These are phyloP conservation scores for Nephrotoma appendiculata DNA, from an alignment of 2,888 invertebrate species.

Conservation along the genomic window DNA sequence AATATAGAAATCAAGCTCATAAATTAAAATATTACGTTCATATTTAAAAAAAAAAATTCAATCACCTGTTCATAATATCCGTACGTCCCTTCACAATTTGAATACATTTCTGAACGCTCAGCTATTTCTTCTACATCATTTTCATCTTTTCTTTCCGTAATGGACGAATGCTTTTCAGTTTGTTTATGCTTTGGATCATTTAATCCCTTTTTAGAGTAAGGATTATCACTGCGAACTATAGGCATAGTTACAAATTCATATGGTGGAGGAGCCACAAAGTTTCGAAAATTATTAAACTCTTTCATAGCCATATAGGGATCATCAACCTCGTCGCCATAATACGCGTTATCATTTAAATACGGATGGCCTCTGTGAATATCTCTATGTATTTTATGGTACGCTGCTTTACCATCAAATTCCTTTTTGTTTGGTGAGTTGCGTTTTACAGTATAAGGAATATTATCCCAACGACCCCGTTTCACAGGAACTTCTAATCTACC, in stretches of 20 bases:
- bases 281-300: not conserved
- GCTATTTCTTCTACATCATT: constrained; percentile 6
- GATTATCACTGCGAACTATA: constrained; percentile 17
- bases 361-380: not conserved
- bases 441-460: not conserved
- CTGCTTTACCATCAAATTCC: not conserved
- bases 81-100: not conserved
- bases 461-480: not conserved
- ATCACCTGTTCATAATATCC: not conserved
- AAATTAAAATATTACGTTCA: not conserved
- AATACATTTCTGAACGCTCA: not conserved
- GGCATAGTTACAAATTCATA: constrained; percentile 20
- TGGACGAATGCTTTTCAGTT: not conserved
- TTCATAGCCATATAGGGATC: not conserved
- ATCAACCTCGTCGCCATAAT: not conserved
- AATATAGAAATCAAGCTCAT: not conserved
- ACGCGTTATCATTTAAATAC: not conserved
- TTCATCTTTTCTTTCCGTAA: not conserved
- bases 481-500: not conserved
- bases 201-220: not conserved
- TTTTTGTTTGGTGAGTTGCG: not conserved
- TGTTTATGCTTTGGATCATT: not conserved
- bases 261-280: constrained; percentile 12
- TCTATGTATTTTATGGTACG: not conserved
- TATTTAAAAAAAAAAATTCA: not conserved